Evolutionary conservation across 2,797 vertebrate species (phyloP), one percentile per base, ranked within the genome.

Genomic region (Podargus strigoides): DNA sequence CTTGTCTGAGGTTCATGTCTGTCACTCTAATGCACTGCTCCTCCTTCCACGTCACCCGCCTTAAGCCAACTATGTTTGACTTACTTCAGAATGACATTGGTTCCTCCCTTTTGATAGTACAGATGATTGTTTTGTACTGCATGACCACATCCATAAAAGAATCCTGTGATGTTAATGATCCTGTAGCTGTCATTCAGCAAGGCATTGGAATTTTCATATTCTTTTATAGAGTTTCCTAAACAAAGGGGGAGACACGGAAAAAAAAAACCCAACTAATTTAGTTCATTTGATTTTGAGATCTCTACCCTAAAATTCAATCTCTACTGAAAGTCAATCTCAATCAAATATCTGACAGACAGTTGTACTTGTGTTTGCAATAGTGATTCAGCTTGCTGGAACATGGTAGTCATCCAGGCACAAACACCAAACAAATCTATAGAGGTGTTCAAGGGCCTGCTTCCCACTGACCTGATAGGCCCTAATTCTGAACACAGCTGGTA

Each of bases 61-160:
- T 53, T n/a, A 44, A 37, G 34, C 30, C 41, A 63, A 2, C 27
- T 69, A 3, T 10, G 19, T 58, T 32, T 60, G 42, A 96, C 98
- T 98, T 97, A 99, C 99, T 98, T 99, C 90, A 97, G 98, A 28
- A 99, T 98, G 92, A 93, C 98, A 89, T 98, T 98, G 18, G 98
- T 98, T 49, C 99, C 99, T 46, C 98, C 99, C 47, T 98, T 98
- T 85, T 99, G 99, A 64, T 99, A 99, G 94, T 99, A 99, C 83
- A 99, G 96, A 46, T 98, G 98, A 32, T 98, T 99, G 19, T 99
- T 99, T 89, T 99, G 98, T 32, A 99, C 97, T 0, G 97, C 85
- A 44, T 99, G 99, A 15, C 99, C 99, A 6, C 99, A 99, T 81
- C 99, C 99, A 3, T 99, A 97, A 93, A 98, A 99, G 82, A 98